Conservation (phyloP, 1,140 invertebrate species). For the Druon quercuslanigerum region DNA sequence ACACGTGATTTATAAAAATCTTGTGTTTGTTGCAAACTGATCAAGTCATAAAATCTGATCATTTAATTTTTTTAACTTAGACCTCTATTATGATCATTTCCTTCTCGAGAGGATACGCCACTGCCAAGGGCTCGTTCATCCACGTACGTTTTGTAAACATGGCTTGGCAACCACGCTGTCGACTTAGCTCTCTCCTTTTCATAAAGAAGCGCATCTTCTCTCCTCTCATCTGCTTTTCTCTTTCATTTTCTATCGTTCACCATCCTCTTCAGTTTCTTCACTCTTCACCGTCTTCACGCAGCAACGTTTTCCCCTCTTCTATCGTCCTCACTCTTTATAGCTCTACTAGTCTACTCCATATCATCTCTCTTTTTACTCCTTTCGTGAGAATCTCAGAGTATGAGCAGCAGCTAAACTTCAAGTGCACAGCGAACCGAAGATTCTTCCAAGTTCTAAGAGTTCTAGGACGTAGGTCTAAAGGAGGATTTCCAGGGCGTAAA, state of each 20-base stretch:
- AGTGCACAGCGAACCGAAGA: not conserved
- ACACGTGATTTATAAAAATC: too few relatives aligned
- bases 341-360: too few relatives aligned
- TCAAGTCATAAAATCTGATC: too few relatives aligned
- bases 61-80: too few relatives aligned
- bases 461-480: not conserved
- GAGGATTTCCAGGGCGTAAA: not conserved
- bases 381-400: not conserved
- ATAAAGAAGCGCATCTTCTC: not conserved
- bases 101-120: too few relatives aligned
- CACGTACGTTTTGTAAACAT: conserved; percentile 17
- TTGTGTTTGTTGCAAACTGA: too few relatives aligned
- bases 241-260: not conserved
- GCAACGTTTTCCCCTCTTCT: too few relatives aligned
- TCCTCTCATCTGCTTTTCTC: too few relatives aligned
- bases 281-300: not conserved
- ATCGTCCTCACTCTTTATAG: too few relatives aligned
- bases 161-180: conserved; percentile 24
- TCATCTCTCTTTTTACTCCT: not conserved
- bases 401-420: not conserved
- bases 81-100: too few relatives aligned
- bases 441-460: not conserved
- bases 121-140: not conserved
- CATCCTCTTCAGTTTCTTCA: not conserved
- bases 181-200: not conserved